Conservation (phyloP, 2,113 vertebrate genomes). For the Paracanthobrama guichenoti region DNA sequence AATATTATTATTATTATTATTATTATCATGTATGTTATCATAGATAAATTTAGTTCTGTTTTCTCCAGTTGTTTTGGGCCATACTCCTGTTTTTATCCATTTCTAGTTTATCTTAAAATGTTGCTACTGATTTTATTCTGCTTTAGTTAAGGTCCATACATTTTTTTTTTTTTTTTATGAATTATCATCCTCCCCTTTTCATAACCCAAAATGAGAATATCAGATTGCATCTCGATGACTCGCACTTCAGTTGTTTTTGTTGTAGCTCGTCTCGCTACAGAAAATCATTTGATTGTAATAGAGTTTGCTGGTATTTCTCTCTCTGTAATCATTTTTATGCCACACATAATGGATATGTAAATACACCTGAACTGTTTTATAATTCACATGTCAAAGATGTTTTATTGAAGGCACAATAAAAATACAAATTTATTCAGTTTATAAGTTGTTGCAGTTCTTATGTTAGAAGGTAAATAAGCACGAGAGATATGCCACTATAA, state of each 20-base stretch:
- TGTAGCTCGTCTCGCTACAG: neutral
- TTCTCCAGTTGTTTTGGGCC: neutral
- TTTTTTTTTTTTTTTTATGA: no score
- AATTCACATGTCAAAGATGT: slow-evolving; percentile 57
- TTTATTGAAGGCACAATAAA: slow-evolving; percentile 67
- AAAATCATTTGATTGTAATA: slow-evolving; percentile 34
- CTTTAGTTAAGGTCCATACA: neutral
- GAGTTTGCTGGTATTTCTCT: slow-evolving; percentile 28
- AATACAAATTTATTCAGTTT: slow-evolving; percentile 55
- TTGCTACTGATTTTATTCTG: slow-evolving; percentile 1
- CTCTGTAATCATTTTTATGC: slow-evolving; percentile 36
- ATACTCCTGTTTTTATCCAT: neutral
- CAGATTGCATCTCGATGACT: neutral
- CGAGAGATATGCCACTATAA: no score
- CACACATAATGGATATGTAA: slow-evolving; percentile 52
- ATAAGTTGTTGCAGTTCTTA: neutral
- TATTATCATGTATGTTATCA: neutral
- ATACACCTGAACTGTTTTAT: slow-evolving; percentile 65
- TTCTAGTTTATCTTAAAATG: neutral
- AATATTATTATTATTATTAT: neutral
- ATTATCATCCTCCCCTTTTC: no score
- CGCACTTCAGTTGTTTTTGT: neutral
- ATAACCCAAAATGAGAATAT: neutral
- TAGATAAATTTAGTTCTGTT: neutral
- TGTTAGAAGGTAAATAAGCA: neutral